These are phyloP conservation scores for Corynorhinus townsendii DNA, from an alignment of 2,113 vertebrate genomes.

Conservation along the genomic window DNA sequence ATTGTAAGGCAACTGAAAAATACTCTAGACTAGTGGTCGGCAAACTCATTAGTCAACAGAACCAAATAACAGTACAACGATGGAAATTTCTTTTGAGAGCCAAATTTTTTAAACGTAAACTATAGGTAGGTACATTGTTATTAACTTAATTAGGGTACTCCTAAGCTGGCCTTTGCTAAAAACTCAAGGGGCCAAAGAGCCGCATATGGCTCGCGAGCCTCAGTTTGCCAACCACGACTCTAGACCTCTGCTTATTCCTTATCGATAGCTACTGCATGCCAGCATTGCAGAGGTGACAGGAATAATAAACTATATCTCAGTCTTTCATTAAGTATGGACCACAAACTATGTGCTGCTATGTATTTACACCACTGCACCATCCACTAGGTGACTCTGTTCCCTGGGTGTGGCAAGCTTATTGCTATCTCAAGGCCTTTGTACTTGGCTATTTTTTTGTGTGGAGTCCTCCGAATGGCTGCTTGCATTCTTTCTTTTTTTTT, in stretches of 20 bases:
- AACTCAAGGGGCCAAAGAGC: too few relatives aligned
- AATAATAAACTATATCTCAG: not conserved
- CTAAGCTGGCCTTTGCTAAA: too few relatives aligned
- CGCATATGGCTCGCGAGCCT: too few relatives aligned
- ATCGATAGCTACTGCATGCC: not conserved
- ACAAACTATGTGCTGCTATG: not conserved
- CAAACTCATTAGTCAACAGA: too few relatives aligned
- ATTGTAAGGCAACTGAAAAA: not conserved
- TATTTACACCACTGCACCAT: not conserved
- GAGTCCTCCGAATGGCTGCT: not conserved
- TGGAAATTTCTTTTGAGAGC: too few relatives aligned
- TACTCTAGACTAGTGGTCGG: not conserved
- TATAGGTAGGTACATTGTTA: too few relatives aligned
- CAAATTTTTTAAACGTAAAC: too few relatives aligned
- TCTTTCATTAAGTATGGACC: not conserved
- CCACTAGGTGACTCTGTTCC: not conserved
- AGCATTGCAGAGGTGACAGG: not conserved
- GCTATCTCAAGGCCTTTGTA: not conserved
- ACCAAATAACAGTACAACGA: too few relatives aligned
- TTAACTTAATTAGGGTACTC: too few relatives aligned
- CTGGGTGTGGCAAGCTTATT: not conserved
- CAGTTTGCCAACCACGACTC: too few relatives aligned
- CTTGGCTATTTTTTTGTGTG: not conserved
- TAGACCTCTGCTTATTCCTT: not conserved
- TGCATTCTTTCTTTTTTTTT: rapidly evolving